Evolutionary conservation across 2,113 vertebrate genomes (phyloP).

Genomic region (Cepphus grylle): DNA sequence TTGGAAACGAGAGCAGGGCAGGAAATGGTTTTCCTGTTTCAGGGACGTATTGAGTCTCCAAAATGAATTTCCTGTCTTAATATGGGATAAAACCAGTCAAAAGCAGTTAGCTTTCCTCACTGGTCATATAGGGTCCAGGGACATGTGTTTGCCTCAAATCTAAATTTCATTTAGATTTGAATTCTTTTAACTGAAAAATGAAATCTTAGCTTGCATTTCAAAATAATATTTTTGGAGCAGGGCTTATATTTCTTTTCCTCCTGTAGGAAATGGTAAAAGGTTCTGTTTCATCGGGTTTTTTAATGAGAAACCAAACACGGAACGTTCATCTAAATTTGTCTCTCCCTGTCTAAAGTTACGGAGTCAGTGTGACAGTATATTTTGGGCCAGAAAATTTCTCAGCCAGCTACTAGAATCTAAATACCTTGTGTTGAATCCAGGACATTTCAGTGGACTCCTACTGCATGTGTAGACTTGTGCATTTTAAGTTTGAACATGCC

Average conservation of each 20-base stretch:
- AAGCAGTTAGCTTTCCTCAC: not conserved
- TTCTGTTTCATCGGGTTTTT: not conserved
- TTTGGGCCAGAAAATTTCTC: not conserved
- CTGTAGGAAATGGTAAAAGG: not conserved
- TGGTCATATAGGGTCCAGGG: not conserved
- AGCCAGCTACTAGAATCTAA: not conserved
- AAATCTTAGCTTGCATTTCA: not conserved
- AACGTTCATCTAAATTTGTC: not conserved
- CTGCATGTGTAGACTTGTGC: not conserved
- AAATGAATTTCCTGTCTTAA: not conserved
- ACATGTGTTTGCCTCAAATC: not conserved
- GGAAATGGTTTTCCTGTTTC: not conserved
- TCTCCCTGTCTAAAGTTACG: not conserved
- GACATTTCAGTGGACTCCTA: not conserved
- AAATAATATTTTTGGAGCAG: not conserved
- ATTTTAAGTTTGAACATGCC: not conserved
- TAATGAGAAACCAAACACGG: not conserved
- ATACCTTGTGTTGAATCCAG: not conserved
- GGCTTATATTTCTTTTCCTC: not conserved
- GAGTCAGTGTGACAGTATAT: not conserved
- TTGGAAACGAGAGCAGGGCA: not conserved
- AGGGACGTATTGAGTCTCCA: not conserved
- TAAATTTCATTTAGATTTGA: not conserved
- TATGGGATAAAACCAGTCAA: not conserved
- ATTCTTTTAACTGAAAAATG: not conserved